Evolutionary conservation across 2,113 vertebrate species (phyloP).

Genomic region (Oryzias woworae): DNA sequence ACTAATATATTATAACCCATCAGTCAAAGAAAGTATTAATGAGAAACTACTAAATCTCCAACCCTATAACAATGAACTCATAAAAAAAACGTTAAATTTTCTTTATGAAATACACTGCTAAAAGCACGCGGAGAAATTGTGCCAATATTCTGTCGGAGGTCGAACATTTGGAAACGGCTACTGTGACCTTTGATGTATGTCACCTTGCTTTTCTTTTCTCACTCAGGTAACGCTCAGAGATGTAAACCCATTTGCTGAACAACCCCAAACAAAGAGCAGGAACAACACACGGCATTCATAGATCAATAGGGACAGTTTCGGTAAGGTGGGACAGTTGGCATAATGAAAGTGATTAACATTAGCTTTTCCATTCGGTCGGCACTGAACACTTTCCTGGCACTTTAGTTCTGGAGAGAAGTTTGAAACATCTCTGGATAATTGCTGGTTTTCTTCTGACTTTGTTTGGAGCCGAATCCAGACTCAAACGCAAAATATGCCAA

Average conservation of each 20-base stretch:
- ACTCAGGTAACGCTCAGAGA: constrained; percentile 19
- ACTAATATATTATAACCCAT: no score
- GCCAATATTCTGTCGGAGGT: not conserved
- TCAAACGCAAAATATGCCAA: constrained; percentile 29
- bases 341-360: constrained; percentile 47
- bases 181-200: constrained; percentile 54
- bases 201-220: constrained; percentile 15
- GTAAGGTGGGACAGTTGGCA: constrained; percentile 52
- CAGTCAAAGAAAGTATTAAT: no score
- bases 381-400: constrained; percentile 8
- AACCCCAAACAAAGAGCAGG: constrained; percentile 22
- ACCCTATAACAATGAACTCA: no score
- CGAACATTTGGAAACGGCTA: constrained; percentile 32
- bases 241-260: constrained; percentile 43
- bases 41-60: no score
- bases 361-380: constrained; percentile 45
- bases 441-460: constrained; percentile 35
- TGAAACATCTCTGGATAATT: constrained; percentile 18
- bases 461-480: constrained; percentile 45
- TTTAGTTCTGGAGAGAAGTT: constrained; percentile 28
- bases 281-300: constrained; percentile 9
- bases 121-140: no score
- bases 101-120: no score
- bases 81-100: no score
- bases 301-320: constrained; percentile 66